Conservation (phyloP, 2,888 invertebrate species). For the Buathra laborator region DNA sequence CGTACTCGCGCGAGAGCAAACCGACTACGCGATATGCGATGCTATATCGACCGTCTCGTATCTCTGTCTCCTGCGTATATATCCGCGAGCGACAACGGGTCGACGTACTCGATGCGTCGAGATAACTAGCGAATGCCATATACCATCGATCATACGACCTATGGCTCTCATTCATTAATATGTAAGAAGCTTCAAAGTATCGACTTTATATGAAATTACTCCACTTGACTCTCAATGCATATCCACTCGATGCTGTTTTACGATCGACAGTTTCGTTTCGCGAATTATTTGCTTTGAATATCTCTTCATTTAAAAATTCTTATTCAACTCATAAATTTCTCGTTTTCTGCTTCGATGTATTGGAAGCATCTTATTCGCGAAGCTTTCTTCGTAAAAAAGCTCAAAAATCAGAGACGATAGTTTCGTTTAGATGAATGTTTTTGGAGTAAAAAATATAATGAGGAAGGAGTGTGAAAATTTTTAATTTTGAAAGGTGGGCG, state of each 20-base stretch:
- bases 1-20: slow-evolving; percentile 10
- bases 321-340: not conserved
- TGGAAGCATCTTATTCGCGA: too few species aligned
- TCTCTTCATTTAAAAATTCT: not conserved
- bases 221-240: not conserved
- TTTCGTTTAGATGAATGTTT: not conserved
- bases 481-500: not conserved
- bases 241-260: not conserved
- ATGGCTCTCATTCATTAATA: not conserved
- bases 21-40: slow-evolving; percentile 31
- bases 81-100: not conserved
- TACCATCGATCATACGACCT: not conserved
- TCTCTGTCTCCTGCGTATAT: not conserved
- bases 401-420: not conserved
- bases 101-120: not conserved
- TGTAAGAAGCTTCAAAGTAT: not conserved
- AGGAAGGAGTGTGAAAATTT: not conserved
- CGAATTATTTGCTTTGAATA: not conserved
- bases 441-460: too few species aligned
- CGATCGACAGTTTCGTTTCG: not conserved
- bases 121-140: slow-evolving; percentile 6
- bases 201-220: not conserved
- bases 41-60: slow-evolving; percentile 19
- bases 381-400: too few species aligned
- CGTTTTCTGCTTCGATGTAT: not conserved